Evolutionary conservation across 2,113 vertebrate species (phyloP).

Genomic region (Barbus barbus): DNA sequence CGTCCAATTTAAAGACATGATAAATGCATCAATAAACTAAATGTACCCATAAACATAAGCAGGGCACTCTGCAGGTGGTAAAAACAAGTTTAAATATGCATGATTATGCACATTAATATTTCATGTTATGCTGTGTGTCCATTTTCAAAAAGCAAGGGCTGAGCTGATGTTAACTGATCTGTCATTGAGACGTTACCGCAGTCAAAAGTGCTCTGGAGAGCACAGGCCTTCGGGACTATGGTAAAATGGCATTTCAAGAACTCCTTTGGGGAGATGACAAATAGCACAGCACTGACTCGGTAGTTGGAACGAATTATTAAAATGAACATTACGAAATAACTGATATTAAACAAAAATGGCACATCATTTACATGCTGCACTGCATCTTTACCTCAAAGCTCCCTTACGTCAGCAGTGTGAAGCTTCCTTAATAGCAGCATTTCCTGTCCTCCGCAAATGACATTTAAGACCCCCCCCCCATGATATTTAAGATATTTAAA

Average conservation of each 20-base stretch:
- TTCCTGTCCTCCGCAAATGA: neutral
- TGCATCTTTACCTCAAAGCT: neutral
- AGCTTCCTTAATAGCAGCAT: neutral
- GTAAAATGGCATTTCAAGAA: slow-evolving; percentile 12
- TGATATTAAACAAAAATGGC: slow-evolving; percentile 8
- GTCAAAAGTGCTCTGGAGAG: neutral
- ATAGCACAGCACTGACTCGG: neutral
- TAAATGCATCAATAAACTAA: slow-evolving; percentile 23
- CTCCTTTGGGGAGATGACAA: slow-evolving; percentile 4
- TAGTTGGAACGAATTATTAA: neutral
- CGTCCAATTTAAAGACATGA: neutral
- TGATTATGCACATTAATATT: slow-evolving; percentile 38
- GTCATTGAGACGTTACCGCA: slow-evolving; percentile 9
- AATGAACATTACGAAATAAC: neutral
- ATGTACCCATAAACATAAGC: slow-evolving; percentile 2
- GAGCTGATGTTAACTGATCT: slow-evolving; percentile 14
- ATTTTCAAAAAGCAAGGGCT: slow-evolving; percentile 2
- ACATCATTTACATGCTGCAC: neutral
- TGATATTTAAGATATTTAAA: neutral
- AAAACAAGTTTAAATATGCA: slow-evolving; percentile 32
- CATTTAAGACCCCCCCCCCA: neutral
- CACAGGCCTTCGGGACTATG: neutral
- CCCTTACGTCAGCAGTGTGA: neutral
- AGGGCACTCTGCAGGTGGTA: slow-evolving; percentile 21
- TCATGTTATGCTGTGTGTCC: slow-evolving; percentile 26